Evolutionary conservation across 1,140 invertebrate genomes (phyloP).

Genomic region (Rhynchophorus ferrugineus): DNA sequence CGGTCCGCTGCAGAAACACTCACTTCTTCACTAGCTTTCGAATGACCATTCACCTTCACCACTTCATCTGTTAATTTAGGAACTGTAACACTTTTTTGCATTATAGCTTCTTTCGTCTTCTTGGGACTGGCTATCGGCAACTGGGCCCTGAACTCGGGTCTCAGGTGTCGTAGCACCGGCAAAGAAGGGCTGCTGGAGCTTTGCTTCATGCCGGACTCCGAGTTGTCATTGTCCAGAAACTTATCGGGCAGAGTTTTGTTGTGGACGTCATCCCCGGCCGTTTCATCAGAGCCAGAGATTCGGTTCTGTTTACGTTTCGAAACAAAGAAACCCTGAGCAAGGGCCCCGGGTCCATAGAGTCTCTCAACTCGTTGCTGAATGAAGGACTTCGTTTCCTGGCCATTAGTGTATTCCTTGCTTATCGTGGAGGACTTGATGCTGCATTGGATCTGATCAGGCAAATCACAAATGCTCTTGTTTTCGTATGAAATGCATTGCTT

Average conservation of each 20-base stretch:
- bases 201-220: conserved; percentile 30
- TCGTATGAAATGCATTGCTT: conserved; percentile 26
- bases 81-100: conserved; percentile 37
- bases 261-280: conserved; percentile 10
- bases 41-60: conserved; percentile 29
- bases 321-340: conserved; percentile 75
- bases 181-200: conserved; percentile 44
- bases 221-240: conserved; percentile 20
- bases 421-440: conserved; percentile 14
- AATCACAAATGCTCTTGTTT: conserved; percentile 20
- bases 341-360: conserved; percentile 74
- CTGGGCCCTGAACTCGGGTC: conserved; percentile 78
- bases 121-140: conserved; percentile 58
- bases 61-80: conserved; percentile 30
- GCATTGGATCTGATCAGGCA: conserved; percentile 10
- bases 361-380: conserved; percentile 82
- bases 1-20: conserved; percentile 13
- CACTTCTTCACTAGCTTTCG: conserved; percentile 14
- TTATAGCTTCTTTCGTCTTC: conserved; percentile 23
- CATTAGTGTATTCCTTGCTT: conserved; percentile 33
- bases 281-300: conserved; percentile 29
- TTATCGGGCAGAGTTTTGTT: conserved; percentile 36
- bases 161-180: conserved; percentile 70
- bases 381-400: conserved; percentile 62
- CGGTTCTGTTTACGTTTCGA: conserved; percentile 45